Evolutionary conservation across 2,113 vertebrate genomes (phyloP), one percentile per base, ranked within the genome.

Genomic region (Syngnathus typhle): DNA sequence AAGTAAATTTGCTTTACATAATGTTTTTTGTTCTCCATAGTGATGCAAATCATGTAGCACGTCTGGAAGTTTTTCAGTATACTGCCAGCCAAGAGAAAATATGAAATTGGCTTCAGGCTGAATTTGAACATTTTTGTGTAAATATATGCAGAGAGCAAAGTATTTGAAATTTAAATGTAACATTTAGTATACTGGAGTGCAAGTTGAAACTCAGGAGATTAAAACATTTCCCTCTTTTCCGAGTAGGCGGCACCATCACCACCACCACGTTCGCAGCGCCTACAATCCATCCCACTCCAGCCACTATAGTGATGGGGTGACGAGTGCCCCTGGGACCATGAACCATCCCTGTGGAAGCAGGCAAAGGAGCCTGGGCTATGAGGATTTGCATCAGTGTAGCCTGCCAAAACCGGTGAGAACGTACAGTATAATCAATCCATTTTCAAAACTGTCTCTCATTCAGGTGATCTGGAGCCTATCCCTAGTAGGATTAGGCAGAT

Each of bases 281-380:
- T 96, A 94, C 49, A 93, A 92, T 85, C 95, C 95, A 0, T 86
- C 91, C 27, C 95, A 95, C 1, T 92, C 93, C 79, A 90, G 94
- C 79, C 95, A 95, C 72, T 98, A 96, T 83, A 92, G 92, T 0
- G 97, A 98, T 47, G 96, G 96, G 70, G 97, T 99, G 83, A 99
- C 96, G 88, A 99, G 97, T 0, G 97, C 97, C 10, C 96, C 97
- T 0, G 97, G 97, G 23, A 98, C 97, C 82, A 99, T 99, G 94
- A 95, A 90, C 59, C 91, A 96, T 56, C 93, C 94, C 46, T 91
- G 93, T 49, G 94, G 89, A 0, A 93, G 93, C 8, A 85, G 96
- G 70, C 95, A 97, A 87, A 95, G 94, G 88, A 93, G 94, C 68
- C 84, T 92, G 0, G 94, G 93, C 43, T 98, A 96, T 68, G 91